Conservation (phyloP, 1,140 invertebrate genomes). For the Diorhabda elongata region DNA sequence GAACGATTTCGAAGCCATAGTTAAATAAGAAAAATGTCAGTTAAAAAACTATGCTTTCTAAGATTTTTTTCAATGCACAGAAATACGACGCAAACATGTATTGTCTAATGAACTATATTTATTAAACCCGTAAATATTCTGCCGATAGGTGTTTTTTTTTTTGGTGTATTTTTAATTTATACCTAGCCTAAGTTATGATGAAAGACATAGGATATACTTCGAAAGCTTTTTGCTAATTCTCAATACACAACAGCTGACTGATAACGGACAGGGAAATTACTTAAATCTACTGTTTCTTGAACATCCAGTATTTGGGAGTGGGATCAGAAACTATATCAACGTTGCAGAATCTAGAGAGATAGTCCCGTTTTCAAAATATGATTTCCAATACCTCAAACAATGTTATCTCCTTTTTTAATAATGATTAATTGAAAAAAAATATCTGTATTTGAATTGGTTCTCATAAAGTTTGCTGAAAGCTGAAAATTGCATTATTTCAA, state of each 20-base stretch:
- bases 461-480: no score
- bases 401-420: no score
- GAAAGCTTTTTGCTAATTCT: slow-evolving; percentile 3
- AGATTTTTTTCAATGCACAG: slow-evolving; percentile 2
- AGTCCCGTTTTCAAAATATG: no score
- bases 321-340: no score
- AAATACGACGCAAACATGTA: slow-evolving; percentile 17
- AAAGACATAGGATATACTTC: slow-evolving; percentile 36
- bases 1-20: no score
- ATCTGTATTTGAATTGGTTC: no score
- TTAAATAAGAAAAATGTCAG: background rate
- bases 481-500: no score
- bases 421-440: no score
- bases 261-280: slow-evolving; percentile 1
- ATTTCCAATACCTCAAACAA: no score
- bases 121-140: slow-evolving; percentile 38
- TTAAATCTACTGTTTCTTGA: background rate
- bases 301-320: background rate
- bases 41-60: slow-evolving; percentile 1
- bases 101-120: slow-evolving; percentile 29
- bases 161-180: slow-evolving; percentile 20
- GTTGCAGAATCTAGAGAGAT: no score
- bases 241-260: slow-evolving; percentile 9
- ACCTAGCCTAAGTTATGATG: slow-evolving; percentile 38
- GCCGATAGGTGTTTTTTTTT: slow-evolving; percentile 26